Percentiles rank a stretch among this genome's conserved stretches.
Evolutionary conservation across 1,140 invertebrate species (phyloP).

Genomic region (Mylabris phalerata): DNA sequence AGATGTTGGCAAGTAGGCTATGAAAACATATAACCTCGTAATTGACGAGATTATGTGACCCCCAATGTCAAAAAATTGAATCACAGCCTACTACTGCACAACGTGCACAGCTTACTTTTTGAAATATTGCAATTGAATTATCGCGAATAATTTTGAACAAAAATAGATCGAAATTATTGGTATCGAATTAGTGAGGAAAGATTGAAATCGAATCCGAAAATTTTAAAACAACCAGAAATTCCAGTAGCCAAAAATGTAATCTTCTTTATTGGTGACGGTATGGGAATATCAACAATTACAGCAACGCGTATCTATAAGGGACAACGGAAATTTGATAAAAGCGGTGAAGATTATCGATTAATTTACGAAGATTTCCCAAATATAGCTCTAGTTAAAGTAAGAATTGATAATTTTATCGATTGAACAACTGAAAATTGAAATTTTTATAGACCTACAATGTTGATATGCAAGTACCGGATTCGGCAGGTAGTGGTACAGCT

Average conservation of each 20-base stretch:
- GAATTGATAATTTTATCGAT: conserved; percentile 51
- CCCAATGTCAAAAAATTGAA: too few species aligned
- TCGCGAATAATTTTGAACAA: too few species aligned
- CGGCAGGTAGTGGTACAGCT: conserved; percentile 71
- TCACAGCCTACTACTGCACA: too few species aligned
- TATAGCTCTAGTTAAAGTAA: conserved; percentile 75
- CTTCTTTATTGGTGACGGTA: conserved; percentile 88
- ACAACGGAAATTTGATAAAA: conserved; percentile 50
- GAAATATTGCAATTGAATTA: too few species aligned
- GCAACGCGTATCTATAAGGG: conserved; percentile 68
- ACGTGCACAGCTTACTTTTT: too few species aligned
- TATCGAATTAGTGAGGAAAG: conserved; percentile 2
- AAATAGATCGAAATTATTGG: conserved; percentile 12
- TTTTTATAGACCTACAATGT: conserved; percentile 82
- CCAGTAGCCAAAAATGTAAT: conserved; percentile 81
- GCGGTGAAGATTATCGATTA: conserved; percentile 62
- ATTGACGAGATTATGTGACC: too few species aligned
- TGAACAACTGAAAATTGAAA: not conserved
- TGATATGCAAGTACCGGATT: conserved; percentile 83
- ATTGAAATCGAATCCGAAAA: conserved; percentile 3
- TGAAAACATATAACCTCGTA: too few species aligned
- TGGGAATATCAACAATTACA: conserved; percentile 85
- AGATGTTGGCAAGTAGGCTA: too few species aligned
- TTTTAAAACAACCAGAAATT: not conserved
- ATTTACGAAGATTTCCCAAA: conserved; percentile 79